phyloP scores from a whole-genome alignment of 2,888 invertebrate species.

The Netelia virgata region DNA sequence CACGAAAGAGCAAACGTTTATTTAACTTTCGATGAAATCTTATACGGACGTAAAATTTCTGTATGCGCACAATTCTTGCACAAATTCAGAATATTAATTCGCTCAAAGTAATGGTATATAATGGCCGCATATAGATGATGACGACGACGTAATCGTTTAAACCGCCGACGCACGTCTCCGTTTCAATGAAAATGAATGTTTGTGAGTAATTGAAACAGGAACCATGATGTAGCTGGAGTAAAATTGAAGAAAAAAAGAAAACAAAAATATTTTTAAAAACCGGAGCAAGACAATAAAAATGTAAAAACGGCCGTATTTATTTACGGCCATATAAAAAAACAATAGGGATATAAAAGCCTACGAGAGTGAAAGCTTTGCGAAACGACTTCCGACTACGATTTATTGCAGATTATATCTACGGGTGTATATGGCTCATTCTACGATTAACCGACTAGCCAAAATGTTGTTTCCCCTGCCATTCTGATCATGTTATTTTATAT shows the following conservation, averaged over 20 bases:
- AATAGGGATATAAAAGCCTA: neutral
- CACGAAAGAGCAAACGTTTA: constrained; percentile 46
- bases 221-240: constrained; percentile 4
- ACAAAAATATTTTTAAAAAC: neutral
- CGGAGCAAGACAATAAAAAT: too few relatives aligned
- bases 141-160: constrained; percentile 7
- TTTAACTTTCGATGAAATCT: constrained; percentile 30
- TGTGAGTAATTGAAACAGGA: constrained; percentile 1
- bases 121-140: neutral
- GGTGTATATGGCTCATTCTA: too few relatives aligned
- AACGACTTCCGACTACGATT: neutral
- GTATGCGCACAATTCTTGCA: constrained; percentile 8
- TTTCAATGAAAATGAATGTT: constrained; percentile 31
- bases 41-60: constrained; percentile 19
- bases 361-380: neutral
- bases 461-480: too few relatives aligned
- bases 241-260: neutral
- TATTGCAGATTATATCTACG: too few relatives aligned
- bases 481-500: too few relatives aligned
- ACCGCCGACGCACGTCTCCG: constrained; percentile 23
- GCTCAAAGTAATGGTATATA: constrained; percentile 15
- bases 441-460: too few relatives aligned
- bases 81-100: constrained; percentile 41
- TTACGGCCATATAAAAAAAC: too few relatives aligned
- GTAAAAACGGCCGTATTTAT: too few relatives aligned